phyloP scores from a whole-genome alignment of 1,140 invertebrate species.

The Sycophaga agraensis region DNA sequence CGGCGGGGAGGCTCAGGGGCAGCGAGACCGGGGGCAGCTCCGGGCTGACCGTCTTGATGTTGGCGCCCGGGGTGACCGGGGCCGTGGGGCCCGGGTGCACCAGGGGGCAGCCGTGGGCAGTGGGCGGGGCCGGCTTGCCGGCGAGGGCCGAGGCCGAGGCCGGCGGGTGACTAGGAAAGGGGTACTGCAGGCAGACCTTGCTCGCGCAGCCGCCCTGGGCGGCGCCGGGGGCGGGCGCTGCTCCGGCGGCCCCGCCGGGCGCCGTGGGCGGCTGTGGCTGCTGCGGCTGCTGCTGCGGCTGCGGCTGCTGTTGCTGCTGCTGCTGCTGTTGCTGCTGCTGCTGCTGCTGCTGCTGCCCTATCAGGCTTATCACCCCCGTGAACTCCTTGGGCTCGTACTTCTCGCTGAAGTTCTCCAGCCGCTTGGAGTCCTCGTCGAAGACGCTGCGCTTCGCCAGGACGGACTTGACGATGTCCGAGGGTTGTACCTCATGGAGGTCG shows the following conservation, averaged over 20 bases:
- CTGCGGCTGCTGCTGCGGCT: conserved; percentile 27
- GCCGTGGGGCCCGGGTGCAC: conserved; percentile 49
- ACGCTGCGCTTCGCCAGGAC: conserved; percentile 89
- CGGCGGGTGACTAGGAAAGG: conserved; percentile 77
- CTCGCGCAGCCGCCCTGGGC: conserved; percentile 37
- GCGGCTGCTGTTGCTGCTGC: conserved; percentile 59
- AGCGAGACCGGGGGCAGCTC: conserved; percentile 53
- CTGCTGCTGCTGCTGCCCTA: conserved; percentile 26
- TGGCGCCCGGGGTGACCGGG: conserved; percentile 52
- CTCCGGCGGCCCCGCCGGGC: conserved; percentile 15
- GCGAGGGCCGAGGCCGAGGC: conserved; percentile 43
- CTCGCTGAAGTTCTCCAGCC: conserved; percentile 85
- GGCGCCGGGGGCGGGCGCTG: conserved; percentile 29
- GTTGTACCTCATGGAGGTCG: conserved; percentile 77
- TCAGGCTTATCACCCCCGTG: conserved; percentile 45
- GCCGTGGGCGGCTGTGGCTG: conserved; percentile 26
- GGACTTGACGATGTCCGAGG: conserved; percentile 91
- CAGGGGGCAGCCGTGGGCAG: conserved; percentile 29
- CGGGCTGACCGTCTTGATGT: conserved; percentile 53
- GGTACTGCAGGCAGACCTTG: conserved; percentile 74
- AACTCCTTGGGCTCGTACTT: conserved; percentile 80
- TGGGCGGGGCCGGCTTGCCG: conserved; percentile 5
- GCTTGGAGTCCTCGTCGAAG: conserved; percentile 93
- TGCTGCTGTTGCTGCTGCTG: conserved; percentile 29
- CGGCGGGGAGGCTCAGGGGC: conserved; percentile 38